Evolutionary conservation across 2,113 vertebrate species (phyloP), one percentile per base, ranked within the genome.

Genomic region (Rana temporaria): DNA sequence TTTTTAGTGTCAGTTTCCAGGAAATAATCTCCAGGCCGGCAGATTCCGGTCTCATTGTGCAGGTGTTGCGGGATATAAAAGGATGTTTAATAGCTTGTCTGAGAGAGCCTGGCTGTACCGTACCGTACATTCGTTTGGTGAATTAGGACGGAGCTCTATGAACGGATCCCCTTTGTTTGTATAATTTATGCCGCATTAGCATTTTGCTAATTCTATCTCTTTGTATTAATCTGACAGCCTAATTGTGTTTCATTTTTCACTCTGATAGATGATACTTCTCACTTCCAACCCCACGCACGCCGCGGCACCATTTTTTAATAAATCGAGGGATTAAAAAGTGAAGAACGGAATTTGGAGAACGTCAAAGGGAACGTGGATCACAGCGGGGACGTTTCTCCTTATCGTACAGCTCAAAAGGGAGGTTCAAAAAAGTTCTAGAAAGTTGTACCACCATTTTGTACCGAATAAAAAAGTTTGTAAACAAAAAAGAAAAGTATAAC

Each of bases 161-260:
- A 64, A 71, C 59, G 59, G 79, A 81, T 81, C 64, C 56, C 69
- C 60, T 73, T 73, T 65, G 26, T 81, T 81, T 73, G 79, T 32
- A 73, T 73, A 81, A 81, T 81, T 81, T 81, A 73, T 73, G 79
- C 79, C 12, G 19, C 42, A 65, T 81, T 81, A 53, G 79, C 79
- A 81, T 81, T 73, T 73, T 65, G 73, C 79, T 81, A 81, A 73
- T 81, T 73, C 48, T 56, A 81, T 81, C 79, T 77, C 74, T 81
- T 81, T 81, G 79, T 73, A 64, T 73, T 81, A 73, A 81, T 81
- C 69, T 81, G 79, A 81, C 79, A 81, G 48, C 57, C 18, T 81
- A 81, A 81, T 81, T 81, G 79, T 34, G 20, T 53, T 65, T 64
- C 69, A 81, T 72, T 81, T 81, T 72, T 81, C 79, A 72, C 79